Base-by-base conservation (phyloP, 2,888 invertebrate species). In the Nezara viridula region DNA sequence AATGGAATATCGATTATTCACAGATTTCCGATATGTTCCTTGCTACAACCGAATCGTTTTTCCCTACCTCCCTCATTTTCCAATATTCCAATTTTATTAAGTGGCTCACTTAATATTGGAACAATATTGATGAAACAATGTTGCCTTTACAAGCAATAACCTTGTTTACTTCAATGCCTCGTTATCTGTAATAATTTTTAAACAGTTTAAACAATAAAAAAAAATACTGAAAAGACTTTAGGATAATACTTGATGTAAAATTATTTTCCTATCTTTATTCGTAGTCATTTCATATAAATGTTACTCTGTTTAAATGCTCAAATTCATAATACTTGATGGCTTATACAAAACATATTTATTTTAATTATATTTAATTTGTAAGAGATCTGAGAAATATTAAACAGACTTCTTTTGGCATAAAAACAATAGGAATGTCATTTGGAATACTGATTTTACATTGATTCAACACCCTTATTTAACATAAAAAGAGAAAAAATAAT, bases 51-150 rank as follows among this genome's bases (percentile, higher is more conserved):
- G 32, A 73, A 60, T 6, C 27, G 32, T 27, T 73, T 37, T 73
- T 2, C 37, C 37, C 2, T 10, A 7, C 10, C 37, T 7, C 24
- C 10, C 5, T 6, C 1, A 37, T 73, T 37, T 37, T 21, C 37
- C 66, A 21, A 73, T 73, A 37, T 73, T 73, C 66, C 4, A 6
- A 37, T 73, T 73, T 73, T 73, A 73, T 37, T 73, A 73, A 73
- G 37, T 21, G 66, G 66, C 10, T 37, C 37, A 19, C 66, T 37
- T 37, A 32, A 37, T 73, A 73, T 73, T 37, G 21, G 27, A 60
- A 73, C 66, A 73, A 73, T 19, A 73, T 73, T n/a, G n/a, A n/a
- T 37, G 21, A 37, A 60, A 73, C 66, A 73, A 73, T 19, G 37
- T 73, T 37, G 66, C 19, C 21, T 73, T 37, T 73, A 37, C 37